Evolutionary conservation across 2,888 invertebrate genomes (phyloP).

Genomic region (Ochropacha duplaris): DNA sequence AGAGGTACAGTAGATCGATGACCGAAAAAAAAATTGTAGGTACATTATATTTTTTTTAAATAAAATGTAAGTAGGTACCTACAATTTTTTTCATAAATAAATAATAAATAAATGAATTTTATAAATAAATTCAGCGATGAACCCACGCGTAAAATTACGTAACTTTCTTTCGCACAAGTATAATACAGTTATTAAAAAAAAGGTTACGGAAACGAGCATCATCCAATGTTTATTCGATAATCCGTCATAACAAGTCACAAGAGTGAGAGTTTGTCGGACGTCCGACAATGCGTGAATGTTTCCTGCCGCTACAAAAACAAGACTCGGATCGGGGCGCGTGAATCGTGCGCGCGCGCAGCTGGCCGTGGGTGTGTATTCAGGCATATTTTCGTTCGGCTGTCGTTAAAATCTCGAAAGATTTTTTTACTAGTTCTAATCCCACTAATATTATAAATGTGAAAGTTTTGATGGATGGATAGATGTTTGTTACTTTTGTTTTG

Average conservation of each 20-base stretch:
- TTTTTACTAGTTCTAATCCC: too few relatives aligned
- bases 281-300: constrained; percentile 36
- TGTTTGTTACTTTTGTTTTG: too few relatives aligned
- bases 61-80: too few relatives aligned
- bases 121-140: background rate
- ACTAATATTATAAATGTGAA: too few relatives aligned
- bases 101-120: too few relatives aligned
- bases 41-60: too few relatives aligned
- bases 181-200: background rate
- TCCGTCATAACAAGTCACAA: constrained; percentile 10
- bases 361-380: background rate
- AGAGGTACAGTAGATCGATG: too few relatives aligned
- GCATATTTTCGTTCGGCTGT: background rate
- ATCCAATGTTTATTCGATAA: background rate
- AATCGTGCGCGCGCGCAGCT: constrained; percentile 6
- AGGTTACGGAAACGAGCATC: background rate
- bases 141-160: background rate
- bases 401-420: background rate
- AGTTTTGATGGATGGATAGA: too few relatives aligned
- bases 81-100: too few relatives aligned
- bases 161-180: background rate
- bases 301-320: constrained; percentile 55
- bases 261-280: constrained; percentile 37
- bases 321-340: constrained; percentile 21
- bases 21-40: too few relatives aligned